Conservation (phyloP, 2,113 vertebrate genomes). For the Casuarius casuarius region DNA sequence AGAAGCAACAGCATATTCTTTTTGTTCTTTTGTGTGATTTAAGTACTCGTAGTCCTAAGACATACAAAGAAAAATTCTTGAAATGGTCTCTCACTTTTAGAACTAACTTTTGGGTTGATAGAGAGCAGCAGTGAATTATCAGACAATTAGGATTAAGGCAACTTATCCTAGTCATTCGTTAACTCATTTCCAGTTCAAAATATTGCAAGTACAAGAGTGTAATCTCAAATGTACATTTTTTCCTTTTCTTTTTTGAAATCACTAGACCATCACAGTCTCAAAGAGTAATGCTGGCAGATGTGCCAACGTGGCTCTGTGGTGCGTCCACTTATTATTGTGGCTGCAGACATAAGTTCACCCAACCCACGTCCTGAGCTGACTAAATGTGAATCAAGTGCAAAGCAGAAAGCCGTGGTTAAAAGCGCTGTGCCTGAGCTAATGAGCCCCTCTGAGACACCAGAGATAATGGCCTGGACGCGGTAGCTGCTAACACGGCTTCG, state of each 20-base stretch:
- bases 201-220: not conserved
- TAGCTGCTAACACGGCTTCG: accelerated
- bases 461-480: accelerated
- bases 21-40: not conserved
- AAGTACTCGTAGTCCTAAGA: not conserved
- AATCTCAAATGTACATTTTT: not conserved
- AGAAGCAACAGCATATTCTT: not conserved
- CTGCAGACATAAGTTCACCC: not conserved
- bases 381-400: not conserved
- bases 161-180: not conserved
- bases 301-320: not conserved
- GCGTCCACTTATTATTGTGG: not conserved
- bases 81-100: not conserved
- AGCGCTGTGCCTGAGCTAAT: not conserved
- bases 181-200: not conserved
- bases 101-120: not conserved
- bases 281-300: accelerated
- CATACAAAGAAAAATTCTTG: not conserved
- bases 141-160: not conserved
- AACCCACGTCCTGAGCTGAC: not conserved
- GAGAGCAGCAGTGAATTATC: not conserved
- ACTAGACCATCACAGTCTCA: not conserved
- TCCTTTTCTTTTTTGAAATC: not conserved
- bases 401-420: not conserved
- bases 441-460: not conserved